Evolutionary conservation across 2,113 vertebrate genomes (phyloP).

Genomic region (Sinocyclocheilus rhinocerous): DNA sequence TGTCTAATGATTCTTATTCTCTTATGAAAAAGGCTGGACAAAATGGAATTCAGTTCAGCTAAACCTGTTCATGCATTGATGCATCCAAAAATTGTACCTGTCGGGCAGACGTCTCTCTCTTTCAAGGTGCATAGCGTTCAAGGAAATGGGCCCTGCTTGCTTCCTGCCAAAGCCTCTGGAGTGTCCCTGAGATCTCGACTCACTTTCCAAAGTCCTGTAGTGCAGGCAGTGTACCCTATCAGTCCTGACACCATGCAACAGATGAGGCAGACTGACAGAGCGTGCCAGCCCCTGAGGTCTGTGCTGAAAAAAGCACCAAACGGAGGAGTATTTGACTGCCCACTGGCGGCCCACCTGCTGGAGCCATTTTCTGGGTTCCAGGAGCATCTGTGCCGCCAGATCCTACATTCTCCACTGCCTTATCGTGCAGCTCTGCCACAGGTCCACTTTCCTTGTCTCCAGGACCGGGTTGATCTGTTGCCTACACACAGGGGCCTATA

Average conservation of each 20-base stretch:
- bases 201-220: constrained; percentile 48
- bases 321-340: constrained; percentile 38
- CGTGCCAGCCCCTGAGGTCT: constrained; percentile 34
- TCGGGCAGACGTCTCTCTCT: constrained; percentile 5
- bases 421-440: constrained; percentile 15
- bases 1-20: not conserved
- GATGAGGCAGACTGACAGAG: constrained; percentile 26
- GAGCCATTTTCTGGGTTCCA: constrained; percentile 54
- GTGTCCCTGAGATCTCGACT: constrained; percentile 34
- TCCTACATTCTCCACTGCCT: constrained; percentile 50
- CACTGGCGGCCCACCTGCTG: constrained; percentile 49
- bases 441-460: not conserved
- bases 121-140: constrained; percentile 25
- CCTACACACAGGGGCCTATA: not conserved
- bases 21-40: constrained; percentile 33
- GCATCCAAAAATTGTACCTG: constrained; percentile 25
- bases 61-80: not conserved
- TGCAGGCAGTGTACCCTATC: constrained; percentile 43
- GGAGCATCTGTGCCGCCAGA: constrained; percentile 53
- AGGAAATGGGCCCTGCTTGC: constrained; percentile 20
- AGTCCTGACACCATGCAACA: constrained; percentile 33
- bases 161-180: not conserved
- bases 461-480: not conserved
- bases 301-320: constrained; percentile 36
- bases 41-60: constrained; percentile 4